Evolutionary conservation across 2,888 invertebrate genomes (phyloP).

Genomic region (Noctua pronuba): DNA sequence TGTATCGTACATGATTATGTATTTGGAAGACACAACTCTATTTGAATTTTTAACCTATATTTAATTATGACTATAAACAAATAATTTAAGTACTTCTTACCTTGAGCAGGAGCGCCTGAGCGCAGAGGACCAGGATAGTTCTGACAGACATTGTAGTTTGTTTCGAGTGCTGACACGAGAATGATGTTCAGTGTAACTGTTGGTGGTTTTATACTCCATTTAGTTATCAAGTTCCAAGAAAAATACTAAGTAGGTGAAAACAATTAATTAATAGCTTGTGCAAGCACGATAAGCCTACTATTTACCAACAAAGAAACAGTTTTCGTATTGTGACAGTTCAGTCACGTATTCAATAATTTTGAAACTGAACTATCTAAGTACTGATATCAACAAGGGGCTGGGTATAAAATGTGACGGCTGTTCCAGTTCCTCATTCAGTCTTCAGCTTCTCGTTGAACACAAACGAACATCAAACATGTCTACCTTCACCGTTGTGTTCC

Average conservation of each 20-base stretch:
- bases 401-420: not conserved
- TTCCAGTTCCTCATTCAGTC: slow-evolving; percentile 1
- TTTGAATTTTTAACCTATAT: not conserved
- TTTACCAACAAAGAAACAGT: not conserved
- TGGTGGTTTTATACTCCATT: not conserved
- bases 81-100: not conserved
- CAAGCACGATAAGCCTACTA: not conserved
- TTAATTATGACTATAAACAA: not conserved
- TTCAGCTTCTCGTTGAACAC: not conserved
- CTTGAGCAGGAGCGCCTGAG: slow-evolving; percentile 11
- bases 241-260: not conserved
- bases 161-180: slow-evolving; percentile 31
- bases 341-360: not conserved
- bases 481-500: slow-evolving; percentile 37
- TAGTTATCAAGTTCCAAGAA: not conserved
- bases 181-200: not conserved
- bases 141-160: slow-evolving; percentile 68
- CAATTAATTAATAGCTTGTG: not conserved
- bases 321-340: not conserved
- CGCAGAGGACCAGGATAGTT: slow-evolving; percentile 67
- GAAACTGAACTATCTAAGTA: not conserved
- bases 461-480: slow-evolving; percentile 47
- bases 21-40: not conserved
- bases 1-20: no score
- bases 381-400: not conserved